Evolutionary conservation across 2,113 vertebrate species (phyloP).

Genomic region (Actenoides lindsayi): DNA sequence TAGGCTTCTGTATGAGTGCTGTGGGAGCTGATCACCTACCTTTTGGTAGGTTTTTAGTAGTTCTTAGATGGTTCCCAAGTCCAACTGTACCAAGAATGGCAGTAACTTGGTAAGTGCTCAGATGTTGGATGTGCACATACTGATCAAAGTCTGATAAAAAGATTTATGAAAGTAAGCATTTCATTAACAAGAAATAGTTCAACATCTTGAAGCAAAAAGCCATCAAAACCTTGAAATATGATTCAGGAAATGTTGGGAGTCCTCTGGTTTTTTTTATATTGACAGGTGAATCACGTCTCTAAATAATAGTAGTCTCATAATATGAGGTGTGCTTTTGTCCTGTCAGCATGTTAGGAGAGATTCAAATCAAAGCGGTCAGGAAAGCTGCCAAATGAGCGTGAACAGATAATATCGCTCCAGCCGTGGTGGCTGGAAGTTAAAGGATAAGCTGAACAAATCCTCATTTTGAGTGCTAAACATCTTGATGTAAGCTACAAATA

Average conservation of each 20-base stretch:
- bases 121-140: background rate
- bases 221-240: background rate
- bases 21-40: background rate
- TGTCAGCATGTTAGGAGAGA: slow-evolving; percentile 19
- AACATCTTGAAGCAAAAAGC: background rate
- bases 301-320: background rate
- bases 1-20: background rate
- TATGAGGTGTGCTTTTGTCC: slow-evolving; percentile 15
- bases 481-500: background rate
- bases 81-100: background rate
- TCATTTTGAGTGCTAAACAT: background rate
- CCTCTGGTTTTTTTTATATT: background rate
- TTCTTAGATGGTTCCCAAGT: background rate
- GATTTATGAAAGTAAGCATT: background rate
- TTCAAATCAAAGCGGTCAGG: slow-evolving; percentile 16
- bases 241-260: background rate
- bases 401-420: slow-evolving; percentile 21
- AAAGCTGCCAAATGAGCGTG: slow-evolving; percentile 35
- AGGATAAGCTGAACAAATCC: slow-evolving; percentile 23
- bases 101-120: background rate
- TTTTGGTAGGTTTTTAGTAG: background rate
- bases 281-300: background rate
- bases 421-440: background rate
- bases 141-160: background rate
- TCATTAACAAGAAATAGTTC: background rate